Conservation (phyloP, 2,113 vertebrate genomes). For the Hirundichthys speculiger region DNA sequence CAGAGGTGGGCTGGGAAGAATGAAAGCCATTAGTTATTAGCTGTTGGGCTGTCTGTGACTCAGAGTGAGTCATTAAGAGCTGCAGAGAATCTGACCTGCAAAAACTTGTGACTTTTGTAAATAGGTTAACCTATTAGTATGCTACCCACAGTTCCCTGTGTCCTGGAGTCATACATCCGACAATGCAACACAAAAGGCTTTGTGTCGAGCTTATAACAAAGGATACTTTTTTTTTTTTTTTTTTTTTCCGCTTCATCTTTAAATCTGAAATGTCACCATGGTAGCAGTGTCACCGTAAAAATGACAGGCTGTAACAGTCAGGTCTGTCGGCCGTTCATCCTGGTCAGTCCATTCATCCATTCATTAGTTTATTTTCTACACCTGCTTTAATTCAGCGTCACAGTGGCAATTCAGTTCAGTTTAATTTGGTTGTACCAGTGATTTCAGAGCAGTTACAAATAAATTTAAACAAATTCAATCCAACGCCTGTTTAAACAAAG, state of each 20-base stretch:
- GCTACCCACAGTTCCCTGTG: slow-evolving; percentile 6
- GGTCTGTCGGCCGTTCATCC: background rate
- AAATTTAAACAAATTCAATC: no score
- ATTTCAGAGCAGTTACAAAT: no score
- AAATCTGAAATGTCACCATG: background rate
- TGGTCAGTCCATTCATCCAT: no score
- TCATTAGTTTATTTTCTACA: no score
- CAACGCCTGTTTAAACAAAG: no score
- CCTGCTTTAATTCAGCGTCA: no score
- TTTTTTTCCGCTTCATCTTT: background rate
- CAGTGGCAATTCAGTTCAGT: no score
- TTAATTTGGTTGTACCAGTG: no score
- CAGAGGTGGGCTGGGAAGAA: slow-evolving; percentile 36
- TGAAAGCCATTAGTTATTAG: slow-evolving; percentile 44
- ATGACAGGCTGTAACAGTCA: background rate
- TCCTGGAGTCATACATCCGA: slow-evolving; percentile 1
- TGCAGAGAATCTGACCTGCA: slow-evolving; percentile 38
- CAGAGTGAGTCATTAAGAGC: slow-evolving; percentile 51
- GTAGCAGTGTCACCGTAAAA: background rate
- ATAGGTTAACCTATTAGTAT: slow-evolving; percentile 45
- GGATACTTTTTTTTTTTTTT: slow-evolving; percentile 8
- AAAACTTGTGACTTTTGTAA: slow-evolving; percentile 43
- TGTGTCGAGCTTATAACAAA: background rate
- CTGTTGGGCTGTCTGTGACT: slow-evolving; percentile 46
- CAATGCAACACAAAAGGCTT: background rate